A percentile compares a stretch with the other conserved stretches of the same genome.
Evolutionary conservation across 2,888 invertebrate genomes (phyloP).

Genomic region (Agrochola macilenta): DNA sequence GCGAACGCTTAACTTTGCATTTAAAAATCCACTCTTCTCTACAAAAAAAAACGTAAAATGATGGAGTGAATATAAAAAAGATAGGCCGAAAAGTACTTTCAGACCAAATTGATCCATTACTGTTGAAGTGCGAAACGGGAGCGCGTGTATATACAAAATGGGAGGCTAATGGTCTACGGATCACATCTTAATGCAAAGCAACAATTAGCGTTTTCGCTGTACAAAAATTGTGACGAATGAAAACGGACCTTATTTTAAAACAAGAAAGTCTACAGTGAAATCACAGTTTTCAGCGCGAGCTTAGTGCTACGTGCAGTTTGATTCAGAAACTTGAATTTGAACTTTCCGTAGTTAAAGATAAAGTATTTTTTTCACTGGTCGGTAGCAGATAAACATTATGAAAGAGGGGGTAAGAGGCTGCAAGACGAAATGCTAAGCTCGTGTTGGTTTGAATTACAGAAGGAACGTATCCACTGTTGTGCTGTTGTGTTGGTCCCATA

Average conservation of each 20-base stretch:
- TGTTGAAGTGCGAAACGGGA: constrained; percentile 60
- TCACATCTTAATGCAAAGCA: constrained; percentile 73
- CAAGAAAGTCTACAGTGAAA: constrained; percentile 18
- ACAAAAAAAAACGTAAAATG: constrained; percentile 29
- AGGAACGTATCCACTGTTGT: constrained; percentile 59
- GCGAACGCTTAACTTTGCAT: background rate
- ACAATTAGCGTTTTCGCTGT: constrained; percentile 71
- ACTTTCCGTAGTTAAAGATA: constrained; percentile 5
- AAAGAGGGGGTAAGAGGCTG: constrained; percentile 62
- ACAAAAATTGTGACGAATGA: constrained; percentile 30
- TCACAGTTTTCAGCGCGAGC: background rate
- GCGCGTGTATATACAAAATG: constrained; percentile 68
- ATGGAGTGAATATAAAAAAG: constrained; percentile 49
- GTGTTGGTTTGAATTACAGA: constrained; percentile 69
- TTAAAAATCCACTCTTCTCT: constrained; percentile 21
- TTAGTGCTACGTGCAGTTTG: constrained; percentile 44
- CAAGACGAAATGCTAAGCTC: constrained; percentile 69
- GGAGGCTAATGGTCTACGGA: constrained; percentile 73
- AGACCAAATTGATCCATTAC: constrained; percentile 66
- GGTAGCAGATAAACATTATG: constrained; percentile 67
- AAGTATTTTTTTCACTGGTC: constrained; percentile 53
- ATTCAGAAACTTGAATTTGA: constrained; percentile 31
- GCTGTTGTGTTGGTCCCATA: constrained; percentile 65
- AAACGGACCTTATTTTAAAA: constrained; percentile 23
- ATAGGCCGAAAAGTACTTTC: constrained; percentile 51